A percentile compares a stretch with the other conserved stretches of the same genome.
Conservation (phyloP, 1,140 invertebrate genomes). For the Riptortus pedestris region DNA sequence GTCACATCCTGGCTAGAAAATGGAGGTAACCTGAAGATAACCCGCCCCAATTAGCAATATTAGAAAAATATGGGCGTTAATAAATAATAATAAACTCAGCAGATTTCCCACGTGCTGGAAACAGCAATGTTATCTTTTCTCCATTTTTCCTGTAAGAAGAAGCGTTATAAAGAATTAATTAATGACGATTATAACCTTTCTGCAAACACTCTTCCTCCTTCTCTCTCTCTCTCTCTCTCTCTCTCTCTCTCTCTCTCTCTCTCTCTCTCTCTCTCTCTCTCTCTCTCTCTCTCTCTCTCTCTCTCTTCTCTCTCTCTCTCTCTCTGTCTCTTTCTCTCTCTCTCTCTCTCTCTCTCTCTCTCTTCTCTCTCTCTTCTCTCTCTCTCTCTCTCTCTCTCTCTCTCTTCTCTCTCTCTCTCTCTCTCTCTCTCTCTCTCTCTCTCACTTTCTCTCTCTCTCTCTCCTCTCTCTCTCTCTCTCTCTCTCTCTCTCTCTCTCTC, state of each 20-base stretch:
- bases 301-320: slow-evolving; percentile 37
- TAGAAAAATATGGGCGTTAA: no score
- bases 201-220: not conserved
- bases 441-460: no score
- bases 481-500: slow-evolving; percentile 22
- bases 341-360: slow-evolving; percentile 14
- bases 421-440: slow-evolving; percentile 5
- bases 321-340: slow-evolving; percentile 41
- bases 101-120: no score
- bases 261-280: slow-evolving; percentile 21
- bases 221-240: slow-evolving; percentile 17
- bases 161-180: no score
- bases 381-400: slow-evolving; percentile 22
- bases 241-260: slow-evolving; percentile 16
- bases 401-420: slow-evolving; percentile 49
- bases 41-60: no score
- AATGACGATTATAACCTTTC: no score
- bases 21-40: no score
- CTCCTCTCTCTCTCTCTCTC: slow-evolving; percentile 9
- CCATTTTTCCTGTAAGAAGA: no score
- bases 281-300: slow-evolving; percentile 35
- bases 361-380: slow-evolving; percentile 6
- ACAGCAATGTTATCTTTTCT: no score
- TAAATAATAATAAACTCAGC: no score
- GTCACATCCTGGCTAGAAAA: no score